Percentiles rank a stretch among this genome's conserved stretches.
These are phyloP conservation scores for Podotricha telesiphe DNA, from an alignment of 2,888 invertebrate species.

Conservation along the genomic window DNA sequence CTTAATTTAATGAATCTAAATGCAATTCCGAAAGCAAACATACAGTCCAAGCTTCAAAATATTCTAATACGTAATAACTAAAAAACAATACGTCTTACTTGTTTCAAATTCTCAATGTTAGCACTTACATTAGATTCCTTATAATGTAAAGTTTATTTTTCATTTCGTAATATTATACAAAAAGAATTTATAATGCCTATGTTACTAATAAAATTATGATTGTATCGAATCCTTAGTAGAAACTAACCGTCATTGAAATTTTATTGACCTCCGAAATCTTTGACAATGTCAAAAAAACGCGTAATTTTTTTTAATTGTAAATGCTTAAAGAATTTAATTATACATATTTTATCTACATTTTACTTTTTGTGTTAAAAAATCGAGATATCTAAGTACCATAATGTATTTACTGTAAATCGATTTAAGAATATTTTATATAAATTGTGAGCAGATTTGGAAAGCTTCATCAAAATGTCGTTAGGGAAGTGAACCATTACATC, in stretches of 20 bases:
- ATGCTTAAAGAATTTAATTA: background rate
- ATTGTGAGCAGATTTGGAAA: conserved; percentile 23
- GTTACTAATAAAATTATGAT: background rate
- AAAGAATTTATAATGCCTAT: no score
- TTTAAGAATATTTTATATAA: conserved; percentile 17
- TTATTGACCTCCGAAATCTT: background rate
- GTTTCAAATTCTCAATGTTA: background rate
- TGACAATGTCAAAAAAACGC: background rate
- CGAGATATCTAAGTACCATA: background rate
- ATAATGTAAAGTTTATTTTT: no score
- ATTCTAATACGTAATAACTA: no score
- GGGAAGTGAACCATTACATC: conserved; percentile 37
- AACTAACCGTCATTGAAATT: conserved; percentile 1
- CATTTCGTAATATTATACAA: no score
- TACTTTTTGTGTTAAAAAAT: background rate
- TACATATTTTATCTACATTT: background rate
- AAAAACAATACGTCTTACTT: no score
- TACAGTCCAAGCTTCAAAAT: no score
- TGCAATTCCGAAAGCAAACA: no score
- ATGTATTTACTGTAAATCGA: conserved; percentile 2
- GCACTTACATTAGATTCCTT: no score
- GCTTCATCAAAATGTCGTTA: conserved; percentile 43
- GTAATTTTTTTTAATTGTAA: background rate
- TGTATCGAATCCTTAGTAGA: background rate
- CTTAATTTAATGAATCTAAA: no score